Evolutionary conservation across 1,140 invertebrate species (phyloP).

Genomic region (Delia radicum): DNA sequence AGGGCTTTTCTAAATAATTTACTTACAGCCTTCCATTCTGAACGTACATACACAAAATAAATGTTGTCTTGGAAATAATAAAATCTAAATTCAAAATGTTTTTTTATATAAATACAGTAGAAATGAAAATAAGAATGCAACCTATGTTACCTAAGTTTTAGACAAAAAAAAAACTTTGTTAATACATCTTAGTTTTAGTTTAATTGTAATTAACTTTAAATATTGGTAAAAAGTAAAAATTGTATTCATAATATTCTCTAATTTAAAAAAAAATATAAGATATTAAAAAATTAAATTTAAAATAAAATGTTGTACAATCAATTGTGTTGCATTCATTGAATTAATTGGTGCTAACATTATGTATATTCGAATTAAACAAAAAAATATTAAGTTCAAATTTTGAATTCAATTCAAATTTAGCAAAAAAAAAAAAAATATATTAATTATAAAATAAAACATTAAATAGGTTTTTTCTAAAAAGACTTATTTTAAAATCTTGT

Average conservation of each 20-base stretch:
- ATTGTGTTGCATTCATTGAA: slow-evolving; percentile 26
- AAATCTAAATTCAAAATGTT: background rate
- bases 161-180: background rate
- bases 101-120: background rate
- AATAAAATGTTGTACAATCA: slow-evolving; percentile 12
- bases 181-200: background rate
- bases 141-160: background rate
- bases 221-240: background rate
- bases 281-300: no score
- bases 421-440: background rate
- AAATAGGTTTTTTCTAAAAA: background rate
- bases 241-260: background rate
- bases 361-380: background rate
- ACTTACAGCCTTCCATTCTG: background rate
- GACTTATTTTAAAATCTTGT: background rate
- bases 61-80: background rate
- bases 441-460: background rate
- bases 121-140: background rate
- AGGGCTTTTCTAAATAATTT: background rate
- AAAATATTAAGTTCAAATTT: background rate
- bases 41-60: background rate
- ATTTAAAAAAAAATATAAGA: no score
- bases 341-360: slow-evolving; percentile 26
- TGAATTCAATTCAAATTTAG: slow-evolving; percentile 10
- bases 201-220: no score